phyloP scores from a whole-genome alignment of 2,888 invertebrate species.

The Abrostola triplasia region DNA sequence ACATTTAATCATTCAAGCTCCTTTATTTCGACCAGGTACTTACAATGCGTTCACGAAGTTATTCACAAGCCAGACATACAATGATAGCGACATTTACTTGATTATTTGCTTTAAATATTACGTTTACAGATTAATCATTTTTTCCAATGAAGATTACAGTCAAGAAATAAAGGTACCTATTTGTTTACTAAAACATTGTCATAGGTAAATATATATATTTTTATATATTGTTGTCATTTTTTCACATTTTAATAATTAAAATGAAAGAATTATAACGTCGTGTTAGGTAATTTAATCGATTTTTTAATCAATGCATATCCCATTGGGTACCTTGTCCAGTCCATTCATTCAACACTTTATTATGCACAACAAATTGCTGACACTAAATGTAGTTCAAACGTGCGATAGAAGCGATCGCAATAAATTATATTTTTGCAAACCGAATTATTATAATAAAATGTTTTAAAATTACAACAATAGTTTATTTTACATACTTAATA shows the following conservation, averaged over 20 bases:
- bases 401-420: slow-evolving; percentile 78
- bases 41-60: slow-evolving; percentile 53
- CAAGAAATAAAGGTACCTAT: not conserved
- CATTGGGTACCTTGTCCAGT: slow-evolving; percentile 45
- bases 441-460: slow-evolving; percentile 60
- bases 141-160: slow-evolving; percentile 11
- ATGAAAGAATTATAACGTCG: slow-evolving; percentile 12
- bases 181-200: not conserved
- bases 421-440: slow-evolving; percentile 64
- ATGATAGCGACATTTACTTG: slow-evolving; percentile 30
- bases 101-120: slow-evolving; percentile 22
- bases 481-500: slow-evolving; percentile 47
- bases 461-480: slow-evolving; percentile 60
- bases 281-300: slow-evolving; percentile 1
- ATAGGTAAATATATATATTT: not conserved
- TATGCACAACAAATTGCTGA: slow-evolving; percentile 66
- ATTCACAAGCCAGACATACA: slow-evolving; percentile 38
- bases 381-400: slow-evolving; percentile 74
- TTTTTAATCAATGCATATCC: slow-evolving; percentile 10
- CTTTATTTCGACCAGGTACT: slow-evolving; percentile 82
- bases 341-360: slow-evolving; percentile 46
- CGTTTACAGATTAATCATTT: slow-evolving; percentile 13
- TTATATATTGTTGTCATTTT: not conserved
- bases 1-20: slow-evolving; percentile 75
- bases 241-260: not conserved